These are phyloP conservation scores for Operophtera brumata DNA, from an alignment of 2,888 invertebrate genomes.

Conservation along the genomic window DNA sequence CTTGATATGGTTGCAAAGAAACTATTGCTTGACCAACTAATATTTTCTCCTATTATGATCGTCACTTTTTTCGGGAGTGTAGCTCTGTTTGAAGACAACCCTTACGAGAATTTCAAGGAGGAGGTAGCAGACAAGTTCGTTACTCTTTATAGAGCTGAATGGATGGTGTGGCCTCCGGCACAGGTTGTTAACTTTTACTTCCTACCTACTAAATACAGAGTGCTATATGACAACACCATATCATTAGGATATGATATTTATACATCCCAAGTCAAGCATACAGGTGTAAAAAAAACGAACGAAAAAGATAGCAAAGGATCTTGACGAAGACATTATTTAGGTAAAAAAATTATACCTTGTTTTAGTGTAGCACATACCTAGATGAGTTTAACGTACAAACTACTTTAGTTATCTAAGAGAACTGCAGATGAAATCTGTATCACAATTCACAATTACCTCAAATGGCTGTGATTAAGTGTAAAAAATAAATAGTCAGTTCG, in stretches of 20 bases:
- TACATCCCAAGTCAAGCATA: conserved; percentile 90
- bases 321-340: conserved; percentile 14
- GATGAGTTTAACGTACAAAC: conserved; percentile 14
- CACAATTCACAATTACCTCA: conserved; percentile 31
- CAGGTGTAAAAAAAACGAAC: conserved; percentile 37
- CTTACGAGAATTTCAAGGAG: conserved; percentile 81
- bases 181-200: conserved; percentile 96
- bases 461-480: conserved; percentile 56
- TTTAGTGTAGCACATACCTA: conserved; percentile 15
- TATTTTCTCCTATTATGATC: conserved; percentile 93
- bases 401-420: background rate
- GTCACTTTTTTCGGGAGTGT: conserved; percentile 89
- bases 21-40: conserved; percentile 90
- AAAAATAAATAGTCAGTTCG: too few species aligned
- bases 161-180: conserved; percentile 96
- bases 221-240: conserved; percentile 93
- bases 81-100: conserved; percentile 86
- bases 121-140: conserved; percentile 89
- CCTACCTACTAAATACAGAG: conserved; percentile 90
- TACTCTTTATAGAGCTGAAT: conserved; percentile 91
- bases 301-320: conserved; percentile 5
- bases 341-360: conserved; percentile 6
- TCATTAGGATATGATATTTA: conserved; percentile 94
- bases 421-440: conserved; percentile 31
- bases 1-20: conserved; percentile 87